phyloP scores from a whole-genome alignment of 2,113 vertebrate genomes.

The Anolis carolinensis region DNA sequence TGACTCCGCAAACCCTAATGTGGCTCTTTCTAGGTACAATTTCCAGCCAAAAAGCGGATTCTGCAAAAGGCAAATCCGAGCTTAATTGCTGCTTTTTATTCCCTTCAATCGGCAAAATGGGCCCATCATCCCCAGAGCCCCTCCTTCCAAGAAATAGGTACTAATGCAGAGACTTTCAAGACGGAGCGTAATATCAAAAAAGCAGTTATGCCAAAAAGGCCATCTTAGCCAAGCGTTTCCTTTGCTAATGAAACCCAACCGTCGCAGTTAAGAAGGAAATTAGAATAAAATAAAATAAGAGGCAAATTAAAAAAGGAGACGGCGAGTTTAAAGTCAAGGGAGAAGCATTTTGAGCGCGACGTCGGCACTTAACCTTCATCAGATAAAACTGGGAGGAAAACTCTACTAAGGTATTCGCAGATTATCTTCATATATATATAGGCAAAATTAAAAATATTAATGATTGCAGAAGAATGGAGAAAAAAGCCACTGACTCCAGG shows the following conservation, averaged over 20 bases:
- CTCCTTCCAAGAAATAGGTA: not conserved
- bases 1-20: not conserved
- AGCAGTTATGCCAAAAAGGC: constrained; percentile 11
- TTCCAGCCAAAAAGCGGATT: too few relatives aligned
- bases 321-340: too few relatives aligned
- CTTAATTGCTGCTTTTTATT: not conserved
- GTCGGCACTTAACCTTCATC: not conserved
- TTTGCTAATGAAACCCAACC: constrained; percentile 29
- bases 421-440: not conserved
- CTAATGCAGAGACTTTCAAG: not conserved
- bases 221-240: not conserved
- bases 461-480: not conserved
- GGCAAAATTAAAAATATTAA: not conserved
- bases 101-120: not conserved
- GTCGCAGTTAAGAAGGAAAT: constrained; percentile 30
- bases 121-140: not conserved
- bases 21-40: not conserved
- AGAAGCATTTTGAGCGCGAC: not conserved
- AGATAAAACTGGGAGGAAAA: constrained; percentile 4
- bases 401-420: not conserved
- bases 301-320: constrained; percentile 5
- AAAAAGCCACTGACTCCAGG: not conserved
- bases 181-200: not conserved
- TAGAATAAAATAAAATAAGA: constrained; percentile 27
- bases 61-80: not conserved